These are phyloP conservation scores for Danio aesculapii DNA, from an alignment of 2,797 vertebrate species.

Conservation along the genomic window DNA sequence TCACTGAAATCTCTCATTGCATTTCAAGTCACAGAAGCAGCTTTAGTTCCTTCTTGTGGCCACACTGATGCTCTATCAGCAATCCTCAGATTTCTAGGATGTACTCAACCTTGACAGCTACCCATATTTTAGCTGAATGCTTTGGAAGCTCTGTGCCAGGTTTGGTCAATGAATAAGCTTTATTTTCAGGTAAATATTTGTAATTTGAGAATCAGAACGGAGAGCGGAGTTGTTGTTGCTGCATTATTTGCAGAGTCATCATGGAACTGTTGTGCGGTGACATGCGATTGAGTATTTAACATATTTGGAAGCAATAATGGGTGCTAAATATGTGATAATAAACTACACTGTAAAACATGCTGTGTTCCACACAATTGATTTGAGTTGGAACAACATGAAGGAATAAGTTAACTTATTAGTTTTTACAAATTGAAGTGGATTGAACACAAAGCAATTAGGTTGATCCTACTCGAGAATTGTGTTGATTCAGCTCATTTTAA, in stretches of 20 bases:
- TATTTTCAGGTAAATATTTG: constrained; percentile 9
- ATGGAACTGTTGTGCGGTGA: neutral
- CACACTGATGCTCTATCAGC: constrained; percentile 16
- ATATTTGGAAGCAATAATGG: neutral
- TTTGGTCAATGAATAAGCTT: neutral
- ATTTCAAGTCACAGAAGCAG: constrained; percentile 38
- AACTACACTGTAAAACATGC: neutral
- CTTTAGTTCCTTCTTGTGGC: constrained; percentile 15
- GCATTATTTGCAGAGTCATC: neutral
- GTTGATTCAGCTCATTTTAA: no score
- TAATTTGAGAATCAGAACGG: neutral
- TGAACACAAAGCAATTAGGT: no score
- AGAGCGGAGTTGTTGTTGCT: neutral
- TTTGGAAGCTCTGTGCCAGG: constrained; percentile 2
- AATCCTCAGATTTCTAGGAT: constrained; percentile 32
- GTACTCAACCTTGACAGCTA: constrained; percentile 34
- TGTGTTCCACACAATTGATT: no score
- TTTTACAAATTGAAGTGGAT: no score
- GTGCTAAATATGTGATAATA: neutral
- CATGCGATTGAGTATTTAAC: neutral
- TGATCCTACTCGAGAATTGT: no score
- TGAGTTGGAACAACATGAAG: no score
- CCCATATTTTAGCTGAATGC: constrained; percentile 16
- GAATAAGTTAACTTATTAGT: no score
- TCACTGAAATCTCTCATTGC: constrained; percentile 24